These are phyloP conservation scores for Bubo bubo DNA, from an alignment of 2,113 vertebrate species.

Conservation along the genomic window DNA sequence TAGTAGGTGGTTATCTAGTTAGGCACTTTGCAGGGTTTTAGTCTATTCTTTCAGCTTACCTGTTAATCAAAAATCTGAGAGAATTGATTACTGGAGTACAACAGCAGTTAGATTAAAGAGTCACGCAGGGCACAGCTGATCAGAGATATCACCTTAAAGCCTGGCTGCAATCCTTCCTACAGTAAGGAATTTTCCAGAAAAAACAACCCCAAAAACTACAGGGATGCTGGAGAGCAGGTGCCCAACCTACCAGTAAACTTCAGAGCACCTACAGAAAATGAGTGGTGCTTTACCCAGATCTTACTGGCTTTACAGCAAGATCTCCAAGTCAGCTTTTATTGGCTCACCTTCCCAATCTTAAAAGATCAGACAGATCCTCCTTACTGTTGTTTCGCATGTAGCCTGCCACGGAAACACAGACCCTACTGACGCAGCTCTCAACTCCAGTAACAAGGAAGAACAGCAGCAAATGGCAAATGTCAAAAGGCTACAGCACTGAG, in stretches of 20 bases:
- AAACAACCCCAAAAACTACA: fast-evolving
- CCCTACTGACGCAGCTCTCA: not conserved
- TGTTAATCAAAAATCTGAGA: not conserved
- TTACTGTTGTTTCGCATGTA: not conserved
- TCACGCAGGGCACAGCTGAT: not conserved
- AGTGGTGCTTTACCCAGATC: not conserved
- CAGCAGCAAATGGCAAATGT: not conserved
- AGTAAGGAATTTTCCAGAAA: not conserved
- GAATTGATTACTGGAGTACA: not conserved
- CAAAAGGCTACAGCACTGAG: not conserved
- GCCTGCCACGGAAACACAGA: not conserved
- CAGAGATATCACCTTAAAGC: not conserved
- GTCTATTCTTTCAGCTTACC: not conserved
- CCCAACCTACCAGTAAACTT: not conserved
- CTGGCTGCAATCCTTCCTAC: not conserved
- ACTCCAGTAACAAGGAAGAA: not conserved
- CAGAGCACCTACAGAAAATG: not conserved
- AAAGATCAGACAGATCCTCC: not conserved
- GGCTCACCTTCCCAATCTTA: not conserved
- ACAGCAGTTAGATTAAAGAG: not conserved
- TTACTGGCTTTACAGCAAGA: not conserved
- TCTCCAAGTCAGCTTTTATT: not conserved
- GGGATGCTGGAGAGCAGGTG: not conserved
- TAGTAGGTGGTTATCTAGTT: not conserved
- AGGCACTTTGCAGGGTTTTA: not conserved